These are phyloP conservation scores for Pyrrhia umbra DNA, from an alignment of 2,888 invertebrate genomes.

Conservation along the genomic window DNA sequence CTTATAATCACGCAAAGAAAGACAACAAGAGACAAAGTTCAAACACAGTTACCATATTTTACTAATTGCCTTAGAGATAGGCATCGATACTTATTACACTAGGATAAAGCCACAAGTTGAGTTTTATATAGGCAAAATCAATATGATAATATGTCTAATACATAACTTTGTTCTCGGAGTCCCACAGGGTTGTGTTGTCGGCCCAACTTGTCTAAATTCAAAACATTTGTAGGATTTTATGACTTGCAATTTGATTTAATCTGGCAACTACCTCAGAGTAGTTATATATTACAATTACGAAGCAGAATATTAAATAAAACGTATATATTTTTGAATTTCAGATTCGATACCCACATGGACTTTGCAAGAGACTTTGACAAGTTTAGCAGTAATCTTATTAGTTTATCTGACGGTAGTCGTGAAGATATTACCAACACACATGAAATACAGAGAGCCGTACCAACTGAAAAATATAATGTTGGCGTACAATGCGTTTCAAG, in stretches of 20 bases:
- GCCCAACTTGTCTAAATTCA: not conserved
- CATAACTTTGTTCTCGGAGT: no score
- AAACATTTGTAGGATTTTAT: not conserved
- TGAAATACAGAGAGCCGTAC: slow-evolving; percentile 92
- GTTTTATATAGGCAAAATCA: no score
- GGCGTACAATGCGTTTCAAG: slow-evolving; percentile 93
- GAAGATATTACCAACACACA: slow-evolving; percentile 92
- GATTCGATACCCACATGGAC: slow-evolving; percentile 76
- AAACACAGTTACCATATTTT: no score
- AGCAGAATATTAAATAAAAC: not conserved
- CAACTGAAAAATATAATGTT: slow-evolving; percentile 91
- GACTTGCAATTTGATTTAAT: not conserved
- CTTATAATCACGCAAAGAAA: no score
- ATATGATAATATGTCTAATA: no score
- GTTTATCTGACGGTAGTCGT: slow-evolving; percentile 92
- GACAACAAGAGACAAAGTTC: no score
- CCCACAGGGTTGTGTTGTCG: not conserved
- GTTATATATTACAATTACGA: no score
- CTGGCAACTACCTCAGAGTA: not conserved
- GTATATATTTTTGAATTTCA: slow-evolving; percentile 46
- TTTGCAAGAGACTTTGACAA: slow-evolving; percentile 71
- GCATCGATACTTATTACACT: no score
- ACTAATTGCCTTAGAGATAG: no score
- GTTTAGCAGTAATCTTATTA: slow-evolving; percentile 81
- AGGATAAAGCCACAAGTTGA: no score